Evolutionary conservation across 2,797 vertebrate genomes (phyloP).

Genomic region (Coregonus sp.): DNA sequence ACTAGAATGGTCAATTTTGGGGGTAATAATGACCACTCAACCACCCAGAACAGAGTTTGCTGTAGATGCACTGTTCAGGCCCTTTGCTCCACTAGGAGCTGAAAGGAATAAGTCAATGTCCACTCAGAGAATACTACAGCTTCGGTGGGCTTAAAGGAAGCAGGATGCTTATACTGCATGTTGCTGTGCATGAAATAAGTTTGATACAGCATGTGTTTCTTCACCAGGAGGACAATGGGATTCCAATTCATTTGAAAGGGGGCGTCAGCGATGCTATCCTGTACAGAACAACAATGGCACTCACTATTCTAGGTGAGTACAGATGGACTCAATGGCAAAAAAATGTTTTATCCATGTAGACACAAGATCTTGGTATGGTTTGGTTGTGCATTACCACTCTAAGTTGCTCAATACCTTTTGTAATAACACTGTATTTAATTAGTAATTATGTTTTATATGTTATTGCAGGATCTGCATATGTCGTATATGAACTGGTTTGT

Average conservation of each 20-base stretch:
- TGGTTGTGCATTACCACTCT: no score
- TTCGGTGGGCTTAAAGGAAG: not conserved
- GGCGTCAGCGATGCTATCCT: conserved; percentile 79
- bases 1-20: not conserved
- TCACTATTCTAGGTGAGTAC: conserved; percentile 83
- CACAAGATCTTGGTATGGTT: not conserved
- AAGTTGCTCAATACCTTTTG: no score
- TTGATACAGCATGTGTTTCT: not conserved
- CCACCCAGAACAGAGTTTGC: no score
- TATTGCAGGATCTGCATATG: conserved; percentile 76
- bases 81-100: no score
- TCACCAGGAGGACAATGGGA: conserved; percentile 87
- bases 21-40: not conserved
- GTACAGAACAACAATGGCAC: conserved; percentile 80
- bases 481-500: conserved; percentile 75
- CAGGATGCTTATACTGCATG: not conserved
- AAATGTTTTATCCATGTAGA: not conserved
- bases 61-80: no score
- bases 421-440: not conserved
- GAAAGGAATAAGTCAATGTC: no score
- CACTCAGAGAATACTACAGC: no score
- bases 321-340: not conserved
- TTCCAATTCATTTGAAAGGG: conserved; percentile 89
- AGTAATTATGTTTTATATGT: conserved; percentile 28
- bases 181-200: not conserved